These are phyloP conservation scores for Anabacerthia variegaticeps DNA, from an alignment of 2,797 vertebrate genomes.

Conservation along the genomic window DNA sequence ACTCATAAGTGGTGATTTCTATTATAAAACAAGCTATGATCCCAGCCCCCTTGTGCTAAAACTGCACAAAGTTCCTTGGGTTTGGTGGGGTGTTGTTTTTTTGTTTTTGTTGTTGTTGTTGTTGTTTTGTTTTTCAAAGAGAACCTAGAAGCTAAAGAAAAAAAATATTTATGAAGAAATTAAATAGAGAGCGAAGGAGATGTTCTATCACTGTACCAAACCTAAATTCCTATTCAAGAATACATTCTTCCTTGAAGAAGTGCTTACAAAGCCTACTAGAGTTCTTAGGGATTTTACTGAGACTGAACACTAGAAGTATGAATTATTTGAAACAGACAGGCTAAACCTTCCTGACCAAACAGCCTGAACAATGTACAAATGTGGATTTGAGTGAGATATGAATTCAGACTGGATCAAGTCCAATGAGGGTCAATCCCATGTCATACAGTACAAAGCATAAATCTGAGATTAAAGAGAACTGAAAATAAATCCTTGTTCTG, in stretches of 20 bases:
- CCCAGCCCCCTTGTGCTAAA: neutral
- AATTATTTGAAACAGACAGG: neutral
- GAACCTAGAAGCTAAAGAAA: neutral
- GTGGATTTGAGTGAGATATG: neutral
- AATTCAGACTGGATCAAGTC: conserved; percentile 14
- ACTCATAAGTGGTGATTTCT: neutral
- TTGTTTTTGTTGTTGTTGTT: too few species aligned
- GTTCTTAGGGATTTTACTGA: neutral
- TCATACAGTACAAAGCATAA: conserved; percentile 8
- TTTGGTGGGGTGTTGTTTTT: neutral
- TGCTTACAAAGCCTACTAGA: neutral
- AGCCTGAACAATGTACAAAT: neutral
- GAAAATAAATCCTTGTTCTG: conserved; percentile 24
- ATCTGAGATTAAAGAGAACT: conserved; percentile 1
- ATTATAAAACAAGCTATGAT: neutral
- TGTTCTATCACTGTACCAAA: neutral
- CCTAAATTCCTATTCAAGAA: neutral
- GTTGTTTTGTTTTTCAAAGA: neutral
- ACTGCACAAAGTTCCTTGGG: neutral
- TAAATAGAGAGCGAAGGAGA: neutral
- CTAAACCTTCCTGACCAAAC: neutral
- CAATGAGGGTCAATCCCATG: neutral
- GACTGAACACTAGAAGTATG: neutral
- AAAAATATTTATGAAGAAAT: neutral
- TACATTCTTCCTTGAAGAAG: neutral